Evolutionary conservation across 2,888 invertebrate genomes (phyloP), one percentile per base, ranked within the genome.

Genomic region (Neocrepidodera transversa): DNA sequence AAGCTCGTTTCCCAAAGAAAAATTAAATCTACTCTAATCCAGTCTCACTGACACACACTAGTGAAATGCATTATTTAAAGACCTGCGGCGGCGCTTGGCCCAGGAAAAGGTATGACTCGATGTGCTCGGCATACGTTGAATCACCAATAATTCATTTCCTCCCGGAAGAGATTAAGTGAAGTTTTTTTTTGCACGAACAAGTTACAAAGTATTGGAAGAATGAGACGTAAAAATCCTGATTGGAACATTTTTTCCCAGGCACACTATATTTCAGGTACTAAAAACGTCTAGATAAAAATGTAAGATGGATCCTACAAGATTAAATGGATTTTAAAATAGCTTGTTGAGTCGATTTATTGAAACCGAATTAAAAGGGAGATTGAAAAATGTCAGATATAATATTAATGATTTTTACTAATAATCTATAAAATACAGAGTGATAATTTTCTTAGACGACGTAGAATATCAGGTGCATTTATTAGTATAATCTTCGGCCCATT

Each of bases 201-300:
- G 40, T 51, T 28, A 40, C 51, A 51, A 50, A 51, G 51, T 51
- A 51, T 51, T 30, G 28, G 18, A 11, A 17, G 40, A 51, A 51
- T 40, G 40, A 51, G 18, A 40, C 51, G 51, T 51, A 51, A 26
- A 40, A 51, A 51, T 51, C 40, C 40, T 42, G 51, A 40, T 51
- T 40, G 51, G 51, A 13, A 42, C 38, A 50, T 38, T 50, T 50
- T 36, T 50, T 50, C 20, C 20, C 20, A 11, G n/a, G 51, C 40
- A 11, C 28, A 17, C 26, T 51, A 51, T 42, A 51, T 51, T 51
- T 51, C 18, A 51, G 14, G 42, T 40, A 48, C 28, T 51, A 51
- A 51, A 51, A 51, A 28, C 28, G 51, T 51, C 51, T 40, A 51
- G 51, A 51, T 51, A 51, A 51, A 40, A 51, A 26, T 17, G n/a